A percentile compares a stretch with the other conserved stretches of the same genome.
These are phyloP conservation scores for Drosophila kohkoa DNA, from an alignment of 1,140 invertebrate species.

Conservation along the genomic window DNA sequence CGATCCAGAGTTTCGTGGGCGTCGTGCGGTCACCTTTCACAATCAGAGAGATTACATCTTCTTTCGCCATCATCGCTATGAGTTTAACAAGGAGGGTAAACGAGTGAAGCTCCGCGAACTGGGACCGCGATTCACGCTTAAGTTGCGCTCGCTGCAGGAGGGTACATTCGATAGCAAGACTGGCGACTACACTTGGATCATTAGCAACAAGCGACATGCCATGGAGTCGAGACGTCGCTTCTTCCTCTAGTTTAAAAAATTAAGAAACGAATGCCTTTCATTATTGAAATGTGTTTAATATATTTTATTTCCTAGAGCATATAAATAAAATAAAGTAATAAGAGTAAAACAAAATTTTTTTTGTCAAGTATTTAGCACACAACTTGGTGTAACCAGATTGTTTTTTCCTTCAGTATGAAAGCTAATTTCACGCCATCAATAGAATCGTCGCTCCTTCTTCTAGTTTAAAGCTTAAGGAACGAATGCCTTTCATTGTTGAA, in stretches of 20 bases:
- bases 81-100: constrained; percentile 94
- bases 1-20: constrained; percentile 96
- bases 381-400: too few species aligned
- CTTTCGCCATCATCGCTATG: constrained; percentile 98
- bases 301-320: constrained; percentile 30
- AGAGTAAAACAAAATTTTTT: too few species aligned
- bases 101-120: constrained; percentile 95
- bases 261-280: neutral
- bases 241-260: constrained; percentile 88
- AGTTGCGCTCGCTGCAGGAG: constrained; percentile 96
- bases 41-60: constrained; percentile 99
- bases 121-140: constrained; percentile 97
- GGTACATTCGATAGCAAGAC: constrained; percentile 98
- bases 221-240: constrained; percentile 96
- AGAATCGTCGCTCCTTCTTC: constrained; percentile 92
- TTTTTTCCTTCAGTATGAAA: too few species aligned
- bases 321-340: constrained; percentile 37
- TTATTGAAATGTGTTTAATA: constrained; percentile 24
- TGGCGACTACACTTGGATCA: constrained; percentile 98
- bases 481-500: constrained; percentile 5
- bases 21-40: constrained; percentile 98
- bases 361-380: too few species aligned
- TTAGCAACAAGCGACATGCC: constrained; percentile 94
- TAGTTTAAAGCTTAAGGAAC: constrained; percentile 82
- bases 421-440: too few species aligned